Evolutionary conservation across 64 coral and sea anemone genomes (phyloP), one percentile per base, ranked within the genome.

Genomic region (Hydrozoanthus tunicans): DNA sequence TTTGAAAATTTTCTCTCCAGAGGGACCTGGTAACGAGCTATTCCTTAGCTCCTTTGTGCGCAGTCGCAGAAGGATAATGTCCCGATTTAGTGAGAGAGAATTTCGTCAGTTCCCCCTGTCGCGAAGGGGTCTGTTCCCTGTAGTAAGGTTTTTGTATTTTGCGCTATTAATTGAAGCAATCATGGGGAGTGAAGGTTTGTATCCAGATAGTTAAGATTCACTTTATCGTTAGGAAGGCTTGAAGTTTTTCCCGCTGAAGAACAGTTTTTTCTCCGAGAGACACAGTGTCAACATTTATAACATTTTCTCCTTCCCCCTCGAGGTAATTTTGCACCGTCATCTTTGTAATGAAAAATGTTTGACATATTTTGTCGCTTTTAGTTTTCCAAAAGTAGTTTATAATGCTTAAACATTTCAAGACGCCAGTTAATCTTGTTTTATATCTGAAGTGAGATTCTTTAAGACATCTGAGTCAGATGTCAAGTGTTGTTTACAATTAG

Each of bases 141-240:
- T 58, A 20, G 13, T 54, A 79, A 54, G 77, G 58, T 57, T 79
- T 79, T 56, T 79, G 77, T 57, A 6, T 55, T 57, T 79, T 6
- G n/a, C 14, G 13, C 77, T 59, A 79, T 6, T 79, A 58, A 23
- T 5, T 79, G 20, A 79, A 79, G 53, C 77, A n/a, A 79, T 79
- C 15, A 79, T 79, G 77, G 77, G 77, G n/a, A 79, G 77, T 17
- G 77, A 79, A 79, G 77, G 77, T 79, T 79, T 13, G 77, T 79
- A 79, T 79, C 77, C 15, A 5, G 55, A 79, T 79, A 58, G n/a
- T 79, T n/a, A 55, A 23, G 14, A n/a, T 23, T 58, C 77, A 6
- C 15, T 8, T 58, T 79, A 79, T 79, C 1, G 4, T 20, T 1
- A 57, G 14, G 9, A 79, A 23, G 77, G 53, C 77, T 79, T 79